Conservation (phyloP, 2,888 invertebrate genomes). For the Elgonia sp. region DNA sequence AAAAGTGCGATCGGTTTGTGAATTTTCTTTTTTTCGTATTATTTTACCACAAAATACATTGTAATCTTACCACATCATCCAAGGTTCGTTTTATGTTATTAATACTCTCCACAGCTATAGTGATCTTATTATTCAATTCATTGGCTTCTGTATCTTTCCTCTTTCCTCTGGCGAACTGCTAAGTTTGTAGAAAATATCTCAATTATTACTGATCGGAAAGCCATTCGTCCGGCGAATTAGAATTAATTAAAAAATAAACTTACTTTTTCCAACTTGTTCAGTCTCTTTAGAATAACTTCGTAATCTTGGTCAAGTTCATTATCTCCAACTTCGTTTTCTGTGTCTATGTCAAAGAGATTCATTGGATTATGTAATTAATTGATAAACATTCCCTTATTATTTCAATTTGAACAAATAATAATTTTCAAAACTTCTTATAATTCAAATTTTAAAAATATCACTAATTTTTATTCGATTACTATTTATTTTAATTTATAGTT, state of each 20-base stretch:
- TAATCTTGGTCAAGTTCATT: slow-evolving; percentile 83
- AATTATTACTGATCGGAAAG: not conserved
- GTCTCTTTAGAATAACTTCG: slow-evolving; percentile 83
- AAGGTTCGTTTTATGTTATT: slow-evolving; percentile 84
- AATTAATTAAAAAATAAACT: slow-evolving; percentile 30
- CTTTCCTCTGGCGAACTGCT: slow-evolving; percentile 84
- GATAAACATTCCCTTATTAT: too few species aligned
- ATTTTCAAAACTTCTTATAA: too few species aligned
- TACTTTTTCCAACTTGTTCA: slow-evolving; percentile 85
- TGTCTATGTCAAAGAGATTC: slow-evolving; percentile 79
- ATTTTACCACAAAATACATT: not conserved
- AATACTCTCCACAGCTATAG: slow-evolving; percentile 84
- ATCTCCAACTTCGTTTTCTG: slow-evolving; percentile 85
- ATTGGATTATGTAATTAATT: not conserved
- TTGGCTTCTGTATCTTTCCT: slow-evolving; percentile 83
- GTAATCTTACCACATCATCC: slow-evolving; percentile 83
- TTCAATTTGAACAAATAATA: too few species aligned
- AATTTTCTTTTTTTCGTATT: not conserved
- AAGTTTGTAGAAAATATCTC: slow-evolving; percentile 51
- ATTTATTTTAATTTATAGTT: too few species aligned
- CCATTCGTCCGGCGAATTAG: slow-evolving; percentile 12
- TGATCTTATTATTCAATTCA: slow-evolving; percentile 83
- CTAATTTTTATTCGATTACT: too few species aligned
- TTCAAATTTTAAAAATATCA: too few species aligned
- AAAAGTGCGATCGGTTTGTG: not conserved